Percentiles rank a stretch among this genome's conserved stretches.
Conservation (phyloP, 2,797 vertebrate genomes). For the Molossus molossus region DNA sequence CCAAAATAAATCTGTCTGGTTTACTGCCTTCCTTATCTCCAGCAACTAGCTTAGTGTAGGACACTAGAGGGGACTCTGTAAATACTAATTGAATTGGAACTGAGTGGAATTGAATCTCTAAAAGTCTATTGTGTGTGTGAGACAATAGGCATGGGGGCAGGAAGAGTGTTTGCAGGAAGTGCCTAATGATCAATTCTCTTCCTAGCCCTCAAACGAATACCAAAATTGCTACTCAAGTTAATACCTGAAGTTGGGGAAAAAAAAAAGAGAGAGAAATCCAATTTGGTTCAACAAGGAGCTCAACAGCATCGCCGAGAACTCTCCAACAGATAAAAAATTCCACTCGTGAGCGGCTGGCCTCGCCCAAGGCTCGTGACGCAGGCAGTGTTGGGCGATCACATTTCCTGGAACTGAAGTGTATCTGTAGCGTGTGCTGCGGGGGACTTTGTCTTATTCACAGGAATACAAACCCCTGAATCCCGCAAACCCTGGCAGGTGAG, state of each 20-base stretch:
- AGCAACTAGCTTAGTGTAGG: background rate
- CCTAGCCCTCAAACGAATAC: background rate
- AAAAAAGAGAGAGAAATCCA: slow-evolving; percentile 53
- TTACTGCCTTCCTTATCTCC: background rate
- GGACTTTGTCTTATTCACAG: slow-evolving; percentile 58
- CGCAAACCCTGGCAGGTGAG: background rate
- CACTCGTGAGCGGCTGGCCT: slow-evolving; percentile 67
- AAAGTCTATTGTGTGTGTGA: background rate
- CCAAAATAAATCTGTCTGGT: background rate
- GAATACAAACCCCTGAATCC: slow-evolving; percentile 21
- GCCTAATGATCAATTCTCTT: background rate
- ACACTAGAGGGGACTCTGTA: background rate
- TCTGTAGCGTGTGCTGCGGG: background rate
- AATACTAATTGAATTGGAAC: slow-evolving; percentile 11
- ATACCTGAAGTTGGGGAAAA: background rate
- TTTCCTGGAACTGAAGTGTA: slow-evolving; percentile 79
- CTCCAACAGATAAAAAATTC: slow-evolving; percentile 74
- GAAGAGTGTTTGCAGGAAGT: background rate
- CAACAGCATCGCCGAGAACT: slow-evolving; percentile 57
- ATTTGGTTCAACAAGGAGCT: slow-evolving; percentile 61
- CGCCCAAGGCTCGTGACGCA: slow-evolving; percentile 76
- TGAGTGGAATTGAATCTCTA: background rate
- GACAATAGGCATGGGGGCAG: background rate
- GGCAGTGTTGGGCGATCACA: slow-evolving; percentile 60
- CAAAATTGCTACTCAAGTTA: background rate